phyloP scores from a whole-genome alignment of 2,113 vertebrate genomes.

The Tetrao urogallus region DNA sequence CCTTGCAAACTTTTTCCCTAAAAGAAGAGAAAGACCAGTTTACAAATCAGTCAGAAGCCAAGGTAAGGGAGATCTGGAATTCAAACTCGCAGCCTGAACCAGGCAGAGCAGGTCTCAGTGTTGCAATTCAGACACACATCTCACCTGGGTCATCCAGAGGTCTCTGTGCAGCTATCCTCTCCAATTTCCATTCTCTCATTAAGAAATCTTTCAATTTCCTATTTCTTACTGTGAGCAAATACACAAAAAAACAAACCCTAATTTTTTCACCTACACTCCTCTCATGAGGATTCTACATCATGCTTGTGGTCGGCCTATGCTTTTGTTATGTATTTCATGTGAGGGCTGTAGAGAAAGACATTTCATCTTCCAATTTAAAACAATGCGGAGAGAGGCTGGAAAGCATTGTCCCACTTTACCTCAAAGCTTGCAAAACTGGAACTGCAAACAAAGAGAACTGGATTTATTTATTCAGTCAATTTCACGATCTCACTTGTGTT shows the following conservation, averaged over 20 bases:
- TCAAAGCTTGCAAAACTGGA: constrained; percentile 4
- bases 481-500: not conserved
- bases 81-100: not conserved
- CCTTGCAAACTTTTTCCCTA: not conserved
- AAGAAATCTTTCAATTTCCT: not conserved
- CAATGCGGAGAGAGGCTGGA: not conserved
- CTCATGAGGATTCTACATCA: not conserved
- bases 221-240: not conserved
- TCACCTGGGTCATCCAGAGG: not conserved
- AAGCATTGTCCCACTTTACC: not conserved
- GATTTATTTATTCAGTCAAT: constrained; percentile 56
- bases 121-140: not conserved
- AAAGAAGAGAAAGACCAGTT: not conserved
- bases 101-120: not conserved
- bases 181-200: not conserved
- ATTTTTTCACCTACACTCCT: not conserved
- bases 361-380: not conserved
- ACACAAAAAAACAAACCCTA: not conserved
- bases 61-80: not conserved
- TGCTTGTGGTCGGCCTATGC: not conserved
- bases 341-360: not conserved
- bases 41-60: not conserved
- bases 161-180: not conserved
- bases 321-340: not conserved
- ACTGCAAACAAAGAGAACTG: not conserved